Evolutionary conservation across 2,888 invertebrate genomes (phyloP).

Genomic region (Eupithecia abbreviata): DNA sequence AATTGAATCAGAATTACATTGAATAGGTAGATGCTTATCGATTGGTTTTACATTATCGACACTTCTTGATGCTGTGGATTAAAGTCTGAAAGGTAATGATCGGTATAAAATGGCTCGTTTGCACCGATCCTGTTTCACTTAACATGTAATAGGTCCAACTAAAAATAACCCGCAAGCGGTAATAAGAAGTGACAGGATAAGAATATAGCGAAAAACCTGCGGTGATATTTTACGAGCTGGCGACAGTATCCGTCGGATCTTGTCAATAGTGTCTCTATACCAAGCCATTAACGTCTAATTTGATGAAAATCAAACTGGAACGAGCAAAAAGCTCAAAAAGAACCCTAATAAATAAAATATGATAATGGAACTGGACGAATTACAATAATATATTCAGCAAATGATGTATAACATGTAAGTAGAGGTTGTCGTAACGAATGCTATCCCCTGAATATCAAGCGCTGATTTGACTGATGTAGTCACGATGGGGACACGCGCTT

Average conservation of each 20-base stretch:
- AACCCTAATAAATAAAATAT: slow-evolving; percentile 35
- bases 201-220: slow-evolving; percentile 22
- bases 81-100: neutral
- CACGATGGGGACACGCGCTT: slow-evolving; percentile 71
- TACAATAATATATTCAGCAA: slow-evolving; percentile 59
- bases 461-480: slow-evolving; percentile 78
- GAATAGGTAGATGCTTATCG: neutral
- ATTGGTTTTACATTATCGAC: neutral
- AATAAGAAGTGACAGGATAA: slow-evolving; percentile 15
- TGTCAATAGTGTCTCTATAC: slow-evolving; percentile 35
- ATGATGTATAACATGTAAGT: slow-evolving; percentile 59
- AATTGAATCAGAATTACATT: neutral
- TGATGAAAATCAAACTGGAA: slow-evolving; percentile 38
- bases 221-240: slow-evolving; percentile 29
- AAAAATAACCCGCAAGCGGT: slow-evolving; percentile 12
- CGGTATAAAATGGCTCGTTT: neutral
- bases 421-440: slow-evolving; percentile 67
- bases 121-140: slow-evolving; percentile 4
- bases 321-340: slow-evolving; percentile 34
- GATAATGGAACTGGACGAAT: slow-evolving; percentile 47
- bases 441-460: slow-evolving; percentile 72
- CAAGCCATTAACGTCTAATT: slow-evolving; percentile 38
- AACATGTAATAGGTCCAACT: slow-evolving; percentile 5
- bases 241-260: slow-evolving; percentile 26
- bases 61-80: neutral